Evolutionary conservation across 2,797 vertebrate species (phyloP).

Genomic region (Apogon talboti): DNA sequence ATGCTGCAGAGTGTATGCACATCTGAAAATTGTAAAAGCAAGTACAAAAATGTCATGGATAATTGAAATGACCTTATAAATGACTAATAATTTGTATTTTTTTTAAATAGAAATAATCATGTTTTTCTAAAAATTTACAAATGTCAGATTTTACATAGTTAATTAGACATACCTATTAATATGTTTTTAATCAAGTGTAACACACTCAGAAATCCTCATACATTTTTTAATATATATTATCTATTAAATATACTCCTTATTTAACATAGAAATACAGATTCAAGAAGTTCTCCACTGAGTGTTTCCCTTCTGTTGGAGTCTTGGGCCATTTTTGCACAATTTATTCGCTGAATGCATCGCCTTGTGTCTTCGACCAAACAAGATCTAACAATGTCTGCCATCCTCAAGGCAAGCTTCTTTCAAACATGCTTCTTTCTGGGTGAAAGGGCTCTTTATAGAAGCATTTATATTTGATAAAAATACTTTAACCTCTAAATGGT

Average conservation of each 20-base stretch:
- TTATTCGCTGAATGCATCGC: constrained; percentile 47
- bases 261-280: constrained; percentile 4
- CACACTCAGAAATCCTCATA: background rate
- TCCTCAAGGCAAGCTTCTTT: constrained; percentile 67
- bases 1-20: background rate
- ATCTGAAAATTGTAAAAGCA: background rate
- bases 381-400: constrained; percentile 59
- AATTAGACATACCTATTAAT: no score
- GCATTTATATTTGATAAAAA: constrained; percentile 52
- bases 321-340: constrained; percentile 26
- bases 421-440: constrained; percentile 50
- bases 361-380: constrained; percentile 50
- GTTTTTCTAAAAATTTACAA: background rate
- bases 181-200: constrained; percentile 1
- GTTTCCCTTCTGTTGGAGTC: constrained; percentile 12
- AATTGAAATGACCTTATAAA: background rate
- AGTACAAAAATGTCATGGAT: background rate
- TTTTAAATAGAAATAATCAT: background rate
- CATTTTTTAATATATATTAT: background rate
- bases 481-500: constrained; percentile 47
- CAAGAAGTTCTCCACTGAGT: constrained; percentile 22
- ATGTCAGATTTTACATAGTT: background rate
- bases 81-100: background rate
- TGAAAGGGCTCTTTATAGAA: constrained; percentile 56
- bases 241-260: background rate